Percentiles rank a stretch among this genome's conserved stretches.
Conservation (phyloP, 2,888 invertebrate genomes). For the Ophion slaviceki region DNA sequence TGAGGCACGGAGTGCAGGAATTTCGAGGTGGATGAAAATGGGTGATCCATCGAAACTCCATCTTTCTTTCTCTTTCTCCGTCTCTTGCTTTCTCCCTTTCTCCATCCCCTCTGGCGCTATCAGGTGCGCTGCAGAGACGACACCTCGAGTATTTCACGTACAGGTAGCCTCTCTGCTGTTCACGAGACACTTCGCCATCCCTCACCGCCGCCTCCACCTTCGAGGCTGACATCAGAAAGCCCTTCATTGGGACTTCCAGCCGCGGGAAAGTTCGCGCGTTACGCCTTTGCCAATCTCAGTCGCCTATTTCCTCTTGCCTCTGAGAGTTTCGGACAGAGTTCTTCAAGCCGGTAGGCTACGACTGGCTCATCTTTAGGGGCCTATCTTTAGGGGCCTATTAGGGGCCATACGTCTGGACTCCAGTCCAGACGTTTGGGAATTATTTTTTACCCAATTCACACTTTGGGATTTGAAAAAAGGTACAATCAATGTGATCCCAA, state of each 20-base stretch:
- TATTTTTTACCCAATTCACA: neutral
- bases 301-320: no score
- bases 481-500: neutral
- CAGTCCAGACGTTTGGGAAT: neutral
- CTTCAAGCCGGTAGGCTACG: no score
- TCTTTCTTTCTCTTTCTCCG: constrained; percentile 16
- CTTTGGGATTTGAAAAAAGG: neutral
- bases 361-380: neutral
- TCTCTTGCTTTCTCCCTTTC: constrained; percentile 16
- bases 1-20: neutral
- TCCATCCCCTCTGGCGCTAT: constrained; percentile 69
- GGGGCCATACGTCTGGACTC: neutral
- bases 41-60: constrained; percentile 21
- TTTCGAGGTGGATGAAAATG: constrained; percentile 9
- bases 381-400: neutral
- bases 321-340: no score
- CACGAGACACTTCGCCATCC: constrained; percentile 24
- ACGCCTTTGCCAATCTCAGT: no score
- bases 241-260: neutral
- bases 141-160: constrained; percentile 45
- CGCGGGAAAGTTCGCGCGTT: neutral
- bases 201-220: neutral
- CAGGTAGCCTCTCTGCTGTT: constrained; percentile 69
- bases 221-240: neutral
- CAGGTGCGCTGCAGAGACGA: constrained; percentile 72